Base-by-base conservation (phyloP, 2,888 invertebrate genomes). In the Epistrophe eligans region DNA sequence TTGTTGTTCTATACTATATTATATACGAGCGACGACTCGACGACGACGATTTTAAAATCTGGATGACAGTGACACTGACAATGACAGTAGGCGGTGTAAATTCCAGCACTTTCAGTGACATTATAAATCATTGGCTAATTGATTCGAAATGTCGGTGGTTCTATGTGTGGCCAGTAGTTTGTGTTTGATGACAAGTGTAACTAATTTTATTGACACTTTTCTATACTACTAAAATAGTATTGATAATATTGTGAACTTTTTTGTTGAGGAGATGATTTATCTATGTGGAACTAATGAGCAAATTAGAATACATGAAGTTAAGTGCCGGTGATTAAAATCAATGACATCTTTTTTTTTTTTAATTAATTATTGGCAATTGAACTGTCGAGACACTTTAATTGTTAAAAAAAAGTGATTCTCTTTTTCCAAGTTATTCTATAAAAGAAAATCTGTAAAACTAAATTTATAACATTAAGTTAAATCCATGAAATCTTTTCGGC, bases 51-150 rank as follows among this genome's bases (percentile, higher is more conserved):
- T 67, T 66, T 52, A 13, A 84, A 67, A 79, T 84, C 84, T 73
- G 79, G 57, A 70, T 84, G 84, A 76, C 79, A 84, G 74, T 79
- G 70, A 67, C 67, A 67, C 35, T 67, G 67, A 19, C 50, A 50
- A 35, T 55, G 70, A 55, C 70, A 70, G 70, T 70, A 55, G 70
- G 52, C 38, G 48, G 79, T 74, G 64, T 79, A 79, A 74, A 84
- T 84, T 79, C 84, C 84, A 79, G 70, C 84, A 84, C 64, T 79
- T 71, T 64, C 79, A 74, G 57, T 79, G 73, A 79, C 74, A 79
- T 58, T 74, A 79, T 84, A 79, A 84, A 84, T 84, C 74, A 84
- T 71, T 64, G 50, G 28, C 40, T 50, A 70, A 76, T 74, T 73
- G 79, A 79, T 71, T 79, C 40, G 24, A 57, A 55, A 48, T 81